Conservation (phyloP, 2,113 vertebrate species). For the Neodontobutis hainanensis region DNA sequence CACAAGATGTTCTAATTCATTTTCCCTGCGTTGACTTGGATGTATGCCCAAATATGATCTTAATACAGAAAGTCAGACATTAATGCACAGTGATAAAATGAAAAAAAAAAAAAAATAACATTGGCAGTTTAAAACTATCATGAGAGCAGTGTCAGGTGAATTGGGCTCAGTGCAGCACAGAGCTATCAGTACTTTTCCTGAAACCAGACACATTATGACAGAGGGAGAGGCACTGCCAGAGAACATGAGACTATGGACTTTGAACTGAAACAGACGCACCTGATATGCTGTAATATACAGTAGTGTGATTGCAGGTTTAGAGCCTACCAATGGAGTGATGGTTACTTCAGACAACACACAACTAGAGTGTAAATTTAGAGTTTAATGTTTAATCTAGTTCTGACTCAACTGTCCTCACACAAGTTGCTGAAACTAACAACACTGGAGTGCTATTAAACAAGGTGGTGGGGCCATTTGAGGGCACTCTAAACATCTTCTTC, state of each 20-base stretch:
- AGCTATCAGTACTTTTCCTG: slow-evolving; percentile 3
- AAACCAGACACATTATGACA: slow-evolving; percentile 13
- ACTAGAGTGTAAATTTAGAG: too few relatives aligned
- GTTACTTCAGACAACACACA: too few relatives aligned
- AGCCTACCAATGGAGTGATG: background rate
- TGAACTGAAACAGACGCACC: too few relatives aligned
- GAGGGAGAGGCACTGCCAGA: slow-evolving; percentile 28
- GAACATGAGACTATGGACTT: slow-evolving; percentile 10
- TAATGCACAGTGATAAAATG: slow-evolving; percentile 14
- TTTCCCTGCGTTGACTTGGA: background rate
- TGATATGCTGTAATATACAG: too few relatives aligned
- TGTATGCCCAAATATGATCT: slow-evolving; percentile 11
- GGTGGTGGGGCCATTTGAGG: too few relatives aligned
- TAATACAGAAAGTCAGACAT: slow-evolving; percentile 6
- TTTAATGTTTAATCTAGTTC: background rate
- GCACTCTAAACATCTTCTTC: too few relatives aligned
- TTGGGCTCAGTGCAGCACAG: slow-evolving; percentile 9
- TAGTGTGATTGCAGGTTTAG: too few relatives aligned
- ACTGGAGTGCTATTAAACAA: background rate
- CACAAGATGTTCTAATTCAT: too few relatives aligned
- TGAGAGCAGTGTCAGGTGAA: slow-evolving; percentile 31
- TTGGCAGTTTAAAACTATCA: slow-evolving; percentile 43
- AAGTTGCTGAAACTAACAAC: background rate
- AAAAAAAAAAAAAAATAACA: slow-evolving; percentile 14
- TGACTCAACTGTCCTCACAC: background rate